Evolutionary conservation across 2,888 invertebrate species (phyloP).

Genomic region (Drosophila fungiperda): DNA sequence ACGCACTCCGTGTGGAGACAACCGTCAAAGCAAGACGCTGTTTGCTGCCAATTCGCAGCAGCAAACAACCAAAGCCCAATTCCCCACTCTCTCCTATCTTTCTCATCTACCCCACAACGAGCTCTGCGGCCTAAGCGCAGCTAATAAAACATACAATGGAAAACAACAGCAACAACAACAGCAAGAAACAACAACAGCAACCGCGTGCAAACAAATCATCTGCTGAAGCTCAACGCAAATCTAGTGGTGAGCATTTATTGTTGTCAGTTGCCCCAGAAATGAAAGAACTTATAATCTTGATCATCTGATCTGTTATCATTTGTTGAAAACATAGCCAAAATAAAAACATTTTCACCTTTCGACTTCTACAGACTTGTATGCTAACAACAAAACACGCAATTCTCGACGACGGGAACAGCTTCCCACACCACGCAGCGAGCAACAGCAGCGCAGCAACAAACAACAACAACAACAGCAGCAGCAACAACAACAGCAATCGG

Average conservation of each 20-base stretch:
- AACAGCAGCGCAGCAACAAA: slow-evolving; percentile 86
- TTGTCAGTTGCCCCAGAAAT: neutral
- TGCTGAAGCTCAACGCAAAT: slow-evolving; percentile 87
- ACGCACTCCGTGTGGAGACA: slow-evolving; percentile 85
- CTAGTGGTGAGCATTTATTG: slow-evolving; percentile 79
- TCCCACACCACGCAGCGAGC: slow-evolving; percentile 87
- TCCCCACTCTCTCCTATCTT: slow-evolving; percentile 31
- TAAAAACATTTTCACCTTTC: neutral
- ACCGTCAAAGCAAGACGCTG: slow-evolving; percentile 75
- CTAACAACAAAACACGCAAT: slow-evolving; percentile 77
- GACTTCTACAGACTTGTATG: slow-evolving; percentile 69
- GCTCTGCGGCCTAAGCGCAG: slow-evolving; percentile 45
- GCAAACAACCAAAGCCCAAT: slow-evolving; percentile 44
- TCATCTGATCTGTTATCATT: neutral
- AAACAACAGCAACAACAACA: slow-evolving; percentile 86
- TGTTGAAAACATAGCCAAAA: too few species aligned
- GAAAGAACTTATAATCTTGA: neutral
- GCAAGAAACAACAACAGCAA: slow-evolving; percentile 88
- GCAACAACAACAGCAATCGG: slow-evolving; percentile 77
- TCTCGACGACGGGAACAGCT: slow-evolving; percentile 84
- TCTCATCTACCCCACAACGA: slow-evolving; percentile 28
- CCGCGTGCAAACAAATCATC: slow-evolving; percentile 89
- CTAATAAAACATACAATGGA: slow-evolving; percentile 85
- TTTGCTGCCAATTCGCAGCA: slow-evolving; percentile 61
- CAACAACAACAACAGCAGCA: slow-evolving; percentile 86